Evolutionary conservation across 2,888 invertebrate genomes (phyloP).

Genomic region (Entomobrya multifasciata): DNA sequence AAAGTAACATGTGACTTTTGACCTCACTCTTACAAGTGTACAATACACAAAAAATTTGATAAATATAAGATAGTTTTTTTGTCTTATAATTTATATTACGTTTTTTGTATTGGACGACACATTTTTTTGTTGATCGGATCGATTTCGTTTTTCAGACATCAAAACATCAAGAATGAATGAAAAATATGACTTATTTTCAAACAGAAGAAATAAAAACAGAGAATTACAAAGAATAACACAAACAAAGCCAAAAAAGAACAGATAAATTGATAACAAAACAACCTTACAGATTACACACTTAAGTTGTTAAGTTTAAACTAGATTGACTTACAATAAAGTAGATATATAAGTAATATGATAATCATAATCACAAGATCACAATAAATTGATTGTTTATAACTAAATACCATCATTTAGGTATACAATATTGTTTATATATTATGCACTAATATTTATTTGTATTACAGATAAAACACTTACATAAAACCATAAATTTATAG

Average conservation of each 20-base stretch:
- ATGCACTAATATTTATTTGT: neutral
- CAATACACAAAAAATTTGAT: neutral
- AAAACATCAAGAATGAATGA: no score
- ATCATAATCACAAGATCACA: constrained; percentile 11
- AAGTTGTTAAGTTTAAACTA: neutral
- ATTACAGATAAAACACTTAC: constrained; percentile 6
- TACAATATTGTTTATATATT: neutral
- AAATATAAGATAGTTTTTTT: constrained; percentile 8
- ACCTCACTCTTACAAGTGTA: neutral
- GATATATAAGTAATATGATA: neutral
- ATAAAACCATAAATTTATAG: constrained; percentile 2
- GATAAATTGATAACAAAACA: neutral
- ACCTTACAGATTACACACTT: neutral
- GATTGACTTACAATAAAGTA: neutral
- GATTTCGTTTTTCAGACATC: constrained; percentile 22
- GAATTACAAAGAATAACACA: neutral
- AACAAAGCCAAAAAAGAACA: neutral
- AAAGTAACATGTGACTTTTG: neutral
- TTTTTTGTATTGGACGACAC: constrained; percentile 35
- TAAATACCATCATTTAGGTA: neutral
- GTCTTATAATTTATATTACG: constrained; percentile 23
- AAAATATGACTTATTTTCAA: neutral
- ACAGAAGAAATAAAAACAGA: neutral
- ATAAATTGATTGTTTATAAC: neutral
- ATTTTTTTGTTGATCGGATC: constrained; percentile 25